phyloP scores from a whole-genome alignment of 2,797 vertebrate genomes.

The Vipera ursinii region DNA sequence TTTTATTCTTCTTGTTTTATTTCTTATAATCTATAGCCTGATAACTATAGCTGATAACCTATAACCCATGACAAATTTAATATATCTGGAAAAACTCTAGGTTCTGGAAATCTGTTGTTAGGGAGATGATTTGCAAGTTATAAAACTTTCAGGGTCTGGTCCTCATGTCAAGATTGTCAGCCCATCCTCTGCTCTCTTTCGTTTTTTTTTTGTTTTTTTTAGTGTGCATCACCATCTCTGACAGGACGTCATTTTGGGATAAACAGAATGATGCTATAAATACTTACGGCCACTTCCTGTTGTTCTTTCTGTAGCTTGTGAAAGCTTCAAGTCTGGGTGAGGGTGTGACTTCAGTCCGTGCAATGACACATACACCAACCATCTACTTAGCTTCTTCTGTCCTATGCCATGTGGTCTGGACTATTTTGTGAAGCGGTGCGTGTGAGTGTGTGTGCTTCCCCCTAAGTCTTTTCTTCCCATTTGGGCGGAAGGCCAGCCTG shows the following conservation, averaged over 20 bases:
- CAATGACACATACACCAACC: conserved; percentile 52
- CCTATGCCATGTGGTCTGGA: neutral
- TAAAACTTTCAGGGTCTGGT: neutral
- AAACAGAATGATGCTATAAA: conserved; percentile 74
- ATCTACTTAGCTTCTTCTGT: conserved; percentile 38
- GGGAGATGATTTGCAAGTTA: neutral
- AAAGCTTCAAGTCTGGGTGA: conserved; percentile 58
- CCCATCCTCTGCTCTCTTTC: neutral
- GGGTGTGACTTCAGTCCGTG: conserved; percentile 67
- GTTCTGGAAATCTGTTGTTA: neutral
- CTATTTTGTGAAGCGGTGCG: neutral
- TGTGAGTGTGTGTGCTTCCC: neutral
- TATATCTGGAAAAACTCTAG: neutral
- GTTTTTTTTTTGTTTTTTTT: neutral
- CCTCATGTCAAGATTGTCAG: neutral
- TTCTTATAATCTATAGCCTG: neutral
- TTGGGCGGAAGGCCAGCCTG: neutral
- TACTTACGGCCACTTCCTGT: conserved; percentile 74
- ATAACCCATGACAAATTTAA: neutral
- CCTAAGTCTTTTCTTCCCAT: neutral
- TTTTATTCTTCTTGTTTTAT: neutral
- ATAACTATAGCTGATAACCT: neutral
- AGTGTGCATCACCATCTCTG: conserved; percentile 63
- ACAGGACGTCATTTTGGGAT: conserved; percentile 71
- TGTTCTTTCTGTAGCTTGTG: conserved; percentile 67